phyloP scores from a whole-genome alignment of 2,113 vertebrate species.

The Nematolebias whitei region DNA sequence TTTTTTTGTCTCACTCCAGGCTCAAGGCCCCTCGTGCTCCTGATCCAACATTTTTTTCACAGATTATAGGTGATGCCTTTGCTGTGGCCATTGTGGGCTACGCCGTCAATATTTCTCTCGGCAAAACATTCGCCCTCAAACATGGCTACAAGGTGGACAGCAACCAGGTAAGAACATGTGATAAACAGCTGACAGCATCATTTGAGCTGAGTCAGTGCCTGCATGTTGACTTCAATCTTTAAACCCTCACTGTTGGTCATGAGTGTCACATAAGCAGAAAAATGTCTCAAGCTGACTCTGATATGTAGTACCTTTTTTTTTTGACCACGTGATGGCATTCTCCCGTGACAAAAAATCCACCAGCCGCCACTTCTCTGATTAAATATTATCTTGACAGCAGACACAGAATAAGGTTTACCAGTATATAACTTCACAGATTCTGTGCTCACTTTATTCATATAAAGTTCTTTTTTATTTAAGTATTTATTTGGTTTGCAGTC shows the following conservation, averaged over 20 bases:
- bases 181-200: not conserved
- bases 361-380: no score
- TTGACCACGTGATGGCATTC: no score
- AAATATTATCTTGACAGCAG: not conserved
- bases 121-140: conserved; percentile 92
- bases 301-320: no score
- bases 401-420: not conserved
- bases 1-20: conserved; percentile 65
- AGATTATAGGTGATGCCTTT: conserved; percentile 85
- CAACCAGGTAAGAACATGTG: conserved; percentile 86
- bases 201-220: conserved; percentile 7
- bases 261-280: conserved; percentile 6
- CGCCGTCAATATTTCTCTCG: conserved; percentile 90
- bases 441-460: not conserved
- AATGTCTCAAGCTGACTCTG: not conserved
- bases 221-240: conserved; percentile 23
- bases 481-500: not conserved
- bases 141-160: conserved; percentile 94
- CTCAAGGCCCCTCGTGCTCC: conserved; percentile 82
- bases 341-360: no score
- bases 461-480: no score
- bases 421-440: not conserved
- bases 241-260: not conserved
- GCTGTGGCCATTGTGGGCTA: conserved; percentile 90
- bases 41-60: conserved; percentile 68